Evolutionary conservation across 1,140 invertebrate species (phyloP), one percentile per base, ranked within the genome.

Genomic region (Cyphomyrmex costatus): DNA sequence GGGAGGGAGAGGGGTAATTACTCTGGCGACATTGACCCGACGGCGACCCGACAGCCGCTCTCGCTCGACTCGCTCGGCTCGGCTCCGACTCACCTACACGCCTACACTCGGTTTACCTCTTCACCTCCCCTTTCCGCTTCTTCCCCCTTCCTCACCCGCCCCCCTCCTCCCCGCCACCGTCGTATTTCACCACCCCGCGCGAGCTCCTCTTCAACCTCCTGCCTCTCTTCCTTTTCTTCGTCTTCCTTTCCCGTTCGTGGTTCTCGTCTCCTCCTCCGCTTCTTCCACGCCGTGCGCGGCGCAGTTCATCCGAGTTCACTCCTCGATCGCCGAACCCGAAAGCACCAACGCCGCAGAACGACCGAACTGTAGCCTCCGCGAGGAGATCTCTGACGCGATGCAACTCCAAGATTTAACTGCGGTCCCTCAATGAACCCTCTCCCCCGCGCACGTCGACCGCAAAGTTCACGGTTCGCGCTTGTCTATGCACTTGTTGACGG

Each of bases 251-350:
- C 53, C 61, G 24, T 33, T 77, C 71, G 24, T 80, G 77, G 61
- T 86, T 78, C 84, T 87, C 89, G 89, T 91, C 71, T 66, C 83
- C 71, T 78, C 70, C 42, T 42, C 78, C 60, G 36, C 65, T 85
- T 30, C 71, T 82, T 79, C 89, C 61, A 85, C 84, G 70, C 53
- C 77, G 80, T 86, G 85, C 49, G 53, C 85, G 85, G 73, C 76
- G 82, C 87, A 88, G 92, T 93, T 93, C 92, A 93, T 86, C 89
- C 92, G 93, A 94, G 93, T 93, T 94, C 93, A 94, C 91, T 92
- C 86, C 91, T 92, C 92, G 93, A 94, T 92, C 92, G 93, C 90
- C 92, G 92, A 94, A 94, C 92, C 91, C 92, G 90, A 92, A 91
- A 82, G 82, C 63, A 80, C 86, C 83, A 86, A 86, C 87, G 85